Evolutionary conservation across 1,140 invertebrate genomes (phyloP).

Genomic region (Zaprionus inermis): DNA sequence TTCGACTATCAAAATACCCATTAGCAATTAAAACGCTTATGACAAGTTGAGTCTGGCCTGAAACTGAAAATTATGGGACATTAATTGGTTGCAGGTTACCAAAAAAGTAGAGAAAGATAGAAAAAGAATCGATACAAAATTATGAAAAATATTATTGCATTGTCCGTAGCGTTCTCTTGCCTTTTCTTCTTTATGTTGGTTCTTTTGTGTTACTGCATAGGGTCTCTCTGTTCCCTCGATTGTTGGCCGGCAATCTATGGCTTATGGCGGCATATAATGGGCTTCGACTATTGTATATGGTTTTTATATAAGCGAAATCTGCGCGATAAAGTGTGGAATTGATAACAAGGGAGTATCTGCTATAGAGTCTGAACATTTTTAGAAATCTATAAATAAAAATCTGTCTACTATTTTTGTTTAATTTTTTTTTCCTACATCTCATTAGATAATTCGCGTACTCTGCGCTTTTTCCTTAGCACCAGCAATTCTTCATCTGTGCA

Average conservation of each 20-base stretch:
- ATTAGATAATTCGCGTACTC: slow-evolving; percentile 15
- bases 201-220: slow-evolving; percentile 68
- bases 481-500: background rate
- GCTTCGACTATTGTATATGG: slow-evolving; percentile 37
- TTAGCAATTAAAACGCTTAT: slow-evolving; percentile 77
- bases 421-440: no score
- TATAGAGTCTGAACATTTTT: background rate
- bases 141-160: slow-evolving; percentile 82
- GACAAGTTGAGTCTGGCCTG: slow-evolving; percentile 62
- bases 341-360: background rate
- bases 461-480: background rate
- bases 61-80: slow-evolving; percentile 73
- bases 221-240: slow-evolving; percentile 33
- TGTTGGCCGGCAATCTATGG: slow-evolving; percentile 28
- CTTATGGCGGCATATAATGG: slow-evolving; percentile 11
- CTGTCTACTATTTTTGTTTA: background rate
- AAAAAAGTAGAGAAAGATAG: slow-evolving; percentile 11
- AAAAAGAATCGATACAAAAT: slow-evolving; percentile 53
- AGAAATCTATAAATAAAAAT: background rate
- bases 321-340: slow-evolving; percentile 33
- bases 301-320: slow-evolving; percentile 34
- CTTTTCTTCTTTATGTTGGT: slow-evolving; percentile 40
- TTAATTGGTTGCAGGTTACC: slow-evolving; percentile 75
- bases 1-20: slow-evolving; percentile 76
- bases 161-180: slow-evolving; percentile 58